phyloP scores from a whole-genome alignment of 2,888 invertebrate genomes.

The Andrena haemorrhoa region DNA sequence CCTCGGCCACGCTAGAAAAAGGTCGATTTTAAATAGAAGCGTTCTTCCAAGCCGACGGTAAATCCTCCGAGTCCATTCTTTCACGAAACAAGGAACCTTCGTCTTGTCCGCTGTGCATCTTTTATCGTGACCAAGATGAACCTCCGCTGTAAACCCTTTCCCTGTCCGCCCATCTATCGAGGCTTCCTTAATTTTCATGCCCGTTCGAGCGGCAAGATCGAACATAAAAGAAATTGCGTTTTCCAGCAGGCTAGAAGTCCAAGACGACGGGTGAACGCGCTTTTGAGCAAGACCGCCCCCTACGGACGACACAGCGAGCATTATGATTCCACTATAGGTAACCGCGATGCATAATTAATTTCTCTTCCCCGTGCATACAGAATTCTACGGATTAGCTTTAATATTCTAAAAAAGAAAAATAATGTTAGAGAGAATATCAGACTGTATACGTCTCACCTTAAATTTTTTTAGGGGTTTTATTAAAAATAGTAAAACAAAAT shows the following conservation, averaged over 20 bases:
- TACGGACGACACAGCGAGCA: constrained; percentile 80
- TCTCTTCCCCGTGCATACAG: not conserved
- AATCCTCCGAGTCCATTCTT: constrained; percentile 35
- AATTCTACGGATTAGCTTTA: not conserved
- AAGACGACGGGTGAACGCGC: constrained; percentile 72
- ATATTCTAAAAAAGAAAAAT: too few relatives aligned
- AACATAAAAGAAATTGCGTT: constrained; percentile 45
- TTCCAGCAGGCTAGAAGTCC: constrained; percentile 67
- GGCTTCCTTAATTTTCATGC: constrained; percentile 43
- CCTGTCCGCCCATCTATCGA: not conserved
- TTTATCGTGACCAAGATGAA: constrained; percentile 41
- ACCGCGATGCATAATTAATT: constrained; percentile 19
- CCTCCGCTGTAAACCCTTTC: not conserved
- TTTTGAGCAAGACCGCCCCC: constrained; percentile 62
- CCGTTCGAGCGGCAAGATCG: constrained; percentile 22
- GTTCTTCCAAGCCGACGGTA: constrained; percentile 12
- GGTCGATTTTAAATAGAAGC: constrained; percentile 44
- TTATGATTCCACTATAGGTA: constrained; percentile 80
- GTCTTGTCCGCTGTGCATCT: constrained; percentile 29
- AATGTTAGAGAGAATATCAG: too few relatives aligned
- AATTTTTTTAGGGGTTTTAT: too few relatives aligned
- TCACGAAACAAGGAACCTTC: constrained; percentile 32
- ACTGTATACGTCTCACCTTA: too few relatives aligned
- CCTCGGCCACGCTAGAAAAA: constrained; percentile 44
- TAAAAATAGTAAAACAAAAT: too few relatives aligned